A percentile compares a stretch with the other conserved stretches of the same genome.
Evolutionary conservation across 2,888 invertebrate genomes (phyloP).

Genomic region (Lymantria monacha): DNA sequence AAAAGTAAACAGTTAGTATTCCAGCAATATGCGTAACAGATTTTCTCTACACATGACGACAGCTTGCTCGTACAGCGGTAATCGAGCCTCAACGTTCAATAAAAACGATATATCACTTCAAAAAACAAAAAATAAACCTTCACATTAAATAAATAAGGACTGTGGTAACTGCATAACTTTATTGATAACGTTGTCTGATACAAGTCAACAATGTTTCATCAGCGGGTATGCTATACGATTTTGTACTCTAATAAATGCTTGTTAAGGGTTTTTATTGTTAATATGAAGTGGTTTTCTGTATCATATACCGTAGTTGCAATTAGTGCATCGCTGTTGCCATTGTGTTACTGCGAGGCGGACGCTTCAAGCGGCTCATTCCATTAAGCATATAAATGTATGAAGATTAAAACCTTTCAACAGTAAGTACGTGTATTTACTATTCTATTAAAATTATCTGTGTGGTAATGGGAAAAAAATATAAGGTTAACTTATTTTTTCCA

Average conservation of each 20-base stretch:
- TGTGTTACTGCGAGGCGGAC: constrained; percentile 35
- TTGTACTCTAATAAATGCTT: neutral
- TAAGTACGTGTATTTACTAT: too few relatives aligned
- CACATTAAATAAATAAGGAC: neutral
- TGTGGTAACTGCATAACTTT: constrained; percentile 6
- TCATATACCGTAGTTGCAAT: constrained; percentile 38
- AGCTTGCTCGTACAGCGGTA: constrained; percentile 22
- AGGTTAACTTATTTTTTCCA: too few relatives aligned
- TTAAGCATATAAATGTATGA: constrained; percentile 18
- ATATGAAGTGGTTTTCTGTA: constrained; percentile 17
- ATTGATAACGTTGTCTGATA: constrained; percentile 28
- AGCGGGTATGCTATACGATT: constrained; percentile 12
- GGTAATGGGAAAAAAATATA: too few relatives aligned
- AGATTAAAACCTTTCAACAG: neutral
- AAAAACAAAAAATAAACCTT: constrained; percentile 11
- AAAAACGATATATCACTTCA: constrained; percentile 7
- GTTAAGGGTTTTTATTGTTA: constrained; percentile 1
- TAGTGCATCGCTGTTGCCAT: constrained; percentile 38
- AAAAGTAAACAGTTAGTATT: neutral
- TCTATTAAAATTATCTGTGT: too few relatives aligned
- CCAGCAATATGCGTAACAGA: neutral
- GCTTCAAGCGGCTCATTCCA: constrained; percentile 11
- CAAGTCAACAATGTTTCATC: constrained; percentile 19
- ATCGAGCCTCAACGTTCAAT: constrained; percentile 32
- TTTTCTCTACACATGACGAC: constrained; percentile 18